Evolutionary conservation across 92 coral and sea anemone genomes (phyloP), one percentile per base, ranked within the genome.

Genomic region (Umimayanthus chanpuru): DNA sequence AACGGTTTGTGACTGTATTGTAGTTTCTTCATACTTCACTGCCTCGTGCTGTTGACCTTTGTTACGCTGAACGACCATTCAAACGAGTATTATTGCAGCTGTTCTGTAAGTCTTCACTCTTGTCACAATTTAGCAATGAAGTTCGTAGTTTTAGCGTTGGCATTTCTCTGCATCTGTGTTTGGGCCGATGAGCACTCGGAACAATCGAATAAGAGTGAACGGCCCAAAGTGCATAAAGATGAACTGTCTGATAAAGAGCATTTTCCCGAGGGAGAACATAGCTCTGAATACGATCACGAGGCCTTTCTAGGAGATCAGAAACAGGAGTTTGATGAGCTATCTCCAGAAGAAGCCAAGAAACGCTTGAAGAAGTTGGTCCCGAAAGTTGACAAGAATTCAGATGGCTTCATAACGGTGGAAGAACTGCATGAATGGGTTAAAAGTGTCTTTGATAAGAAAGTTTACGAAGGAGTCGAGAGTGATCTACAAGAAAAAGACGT

Each of bases 301-400:
- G 99, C 99, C 30, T 97, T 97, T 90, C 91, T 97, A 9, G 99
- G 99, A 0, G 94, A 90, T 77, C 93, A 89, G 93, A 97, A 97
- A 76, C 96, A 97, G 12, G 99, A 97, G 53, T 97, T 92, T 76
- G 99, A 97, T 32, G 93, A 97, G 23, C 94, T 97, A 5, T 61
- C 97, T 9, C 98, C 98, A 23, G 99, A 95, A 56, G 99, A 95
- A 85, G 99, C 99, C 7, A 87, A 92, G 53, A 95, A 91, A 85
- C 93, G 99, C 41, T 91, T 97, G 21, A 90, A 85, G 40, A 70
- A 82, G 29, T 85, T 97, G 73, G 49, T 92, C 55, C 86, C 85
- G 80, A 88, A 94, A 92, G 97, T 97, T 28, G 99, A 97, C 82
- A 76, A 92, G 21, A 92, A 95, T 80, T 80, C 87, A 49, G 99